These are phyloP conservation scores for Arvicola amphibius DNA, from an alignment of 2,797 vertebrate species.

Conservation along the genomic window DNA sequence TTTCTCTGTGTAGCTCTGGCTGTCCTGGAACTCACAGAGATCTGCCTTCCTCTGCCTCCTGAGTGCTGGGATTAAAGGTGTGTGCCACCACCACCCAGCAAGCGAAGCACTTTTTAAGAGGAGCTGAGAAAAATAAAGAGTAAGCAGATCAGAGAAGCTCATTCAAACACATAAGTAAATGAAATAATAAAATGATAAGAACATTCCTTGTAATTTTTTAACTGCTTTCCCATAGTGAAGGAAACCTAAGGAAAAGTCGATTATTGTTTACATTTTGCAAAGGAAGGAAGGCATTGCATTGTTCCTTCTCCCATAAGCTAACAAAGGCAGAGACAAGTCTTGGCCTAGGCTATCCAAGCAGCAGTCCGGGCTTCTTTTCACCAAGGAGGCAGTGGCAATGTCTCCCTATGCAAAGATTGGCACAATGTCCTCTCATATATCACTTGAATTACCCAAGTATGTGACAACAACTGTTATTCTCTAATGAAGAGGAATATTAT, in stretches of 20 bases:
- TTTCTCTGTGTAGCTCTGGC: too few species aligned
- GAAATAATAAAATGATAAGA: not conserved
- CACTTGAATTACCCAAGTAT: not conserved
- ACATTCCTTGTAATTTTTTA: not conserved
- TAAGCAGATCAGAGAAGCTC: not conserved
- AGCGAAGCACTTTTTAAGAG: not conserved
- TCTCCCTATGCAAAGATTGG: not conserved
- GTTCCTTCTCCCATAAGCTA: not conserved
- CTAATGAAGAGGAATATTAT: not conserved
- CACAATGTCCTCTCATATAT: not conserved
- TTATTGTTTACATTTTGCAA: conserved; percentile 13
- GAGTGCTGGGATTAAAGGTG: too few species aligned
- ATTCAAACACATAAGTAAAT: conserved; percentile 16
- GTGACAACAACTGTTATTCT: conserved; percentile 12
- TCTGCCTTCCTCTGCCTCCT: too few species aligned
- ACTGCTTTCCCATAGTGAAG: not conserved
- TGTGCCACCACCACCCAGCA: too few species aligned
- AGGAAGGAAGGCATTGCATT: not conserved
- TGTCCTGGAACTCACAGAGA: too few species aligned
- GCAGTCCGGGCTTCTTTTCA: not conserved
- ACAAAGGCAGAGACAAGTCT: not conserved
- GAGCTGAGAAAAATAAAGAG: not conserved
- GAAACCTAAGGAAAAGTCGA: not conserved
- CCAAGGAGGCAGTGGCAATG: not conserved
- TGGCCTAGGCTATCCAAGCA: not conserved